Evolutionary conservation across 1,140 invertebrate species (phyloP).

Genomic region (Drosophila auraria): DNA sequence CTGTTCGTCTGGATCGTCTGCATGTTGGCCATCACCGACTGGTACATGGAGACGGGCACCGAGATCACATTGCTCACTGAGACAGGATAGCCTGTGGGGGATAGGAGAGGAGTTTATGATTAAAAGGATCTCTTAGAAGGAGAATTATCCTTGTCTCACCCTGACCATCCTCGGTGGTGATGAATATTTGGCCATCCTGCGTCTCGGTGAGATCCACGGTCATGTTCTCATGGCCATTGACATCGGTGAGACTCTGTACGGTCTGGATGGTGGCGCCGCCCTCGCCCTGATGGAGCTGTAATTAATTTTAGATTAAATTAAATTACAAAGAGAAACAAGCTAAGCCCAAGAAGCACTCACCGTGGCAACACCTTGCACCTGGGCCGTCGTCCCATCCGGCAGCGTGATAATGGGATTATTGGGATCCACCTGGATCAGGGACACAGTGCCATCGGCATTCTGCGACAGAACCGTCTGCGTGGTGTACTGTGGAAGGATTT

Average conservation of each 20-base stretch:
- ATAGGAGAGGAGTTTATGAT: slow-evolving; percentile 14
- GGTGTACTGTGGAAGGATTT: slow-evolving; percentile 88
- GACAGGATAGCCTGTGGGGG: slow-evolving; percentile 90
- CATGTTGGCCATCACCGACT: slow-evolving; percentile 97
- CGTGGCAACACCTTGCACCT: slow-evolving; percentile 95
- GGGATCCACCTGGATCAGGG: slow-evolving; percentile 98
- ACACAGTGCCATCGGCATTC: slow-evolving; percentile 98
- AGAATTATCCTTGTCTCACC: slow-evolving; percentile 86
- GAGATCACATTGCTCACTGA: slow-evolving; percentile 97
- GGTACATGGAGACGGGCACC: slow-evolving; percentile 98
- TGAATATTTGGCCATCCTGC: slow-evolving; percentile 97
- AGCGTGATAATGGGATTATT: slow-evolving; percentile 97
- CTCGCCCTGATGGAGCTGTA: slow-evolving; percentile 92
- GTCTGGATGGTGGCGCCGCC: slow-evolving; percentile 90
- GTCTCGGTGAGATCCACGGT: slow-evolving; percentile 95
- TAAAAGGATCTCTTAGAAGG: too few relatives aligned
- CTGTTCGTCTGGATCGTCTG: slow-evolving; percentile 91
- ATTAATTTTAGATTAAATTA: not conserved
- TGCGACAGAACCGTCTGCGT: slow-evolving; percentile 96
- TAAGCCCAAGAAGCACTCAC: slow-evolving; percentile 85
- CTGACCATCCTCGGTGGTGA: slow-evolving; percentile 97
- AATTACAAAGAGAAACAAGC: not conserved
- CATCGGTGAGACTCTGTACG: slow-evolving; percentile 88
- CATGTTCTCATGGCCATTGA: slow-evolving; percentile 89
- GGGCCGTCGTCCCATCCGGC: slow-evolving; percentile 97